Evolutionary conservation across 2,113 vertebrate genomes (phyloP), one percentile per base, ranked within the genome.

Genomic region (Deroptyus accipitrinus): DNA sequence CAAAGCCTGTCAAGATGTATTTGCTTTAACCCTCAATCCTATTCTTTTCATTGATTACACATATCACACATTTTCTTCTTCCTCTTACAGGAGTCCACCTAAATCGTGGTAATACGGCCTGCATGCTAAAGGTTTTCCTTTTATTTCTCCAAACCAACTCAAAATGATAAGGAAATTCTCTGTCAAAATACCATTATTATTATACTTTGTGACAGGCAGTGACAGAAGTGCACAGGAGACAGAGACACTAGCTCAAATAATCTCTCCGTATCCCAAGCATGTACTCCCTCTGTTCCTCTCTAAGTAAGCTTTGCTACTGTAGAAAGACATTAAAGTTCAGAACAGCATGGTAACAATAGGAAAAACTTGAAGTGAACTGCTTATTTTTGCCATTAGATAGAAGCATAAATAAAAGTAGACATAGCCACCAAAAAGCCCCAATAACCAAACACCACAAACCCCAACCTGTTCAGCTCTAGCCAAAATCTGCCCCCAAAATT

Each of bases 401-500:
- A 83, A 54, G 31, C 49, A 10, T 10, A 78, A 59, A 42, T 31
- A 54, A 67, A 79, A 68, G 55, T 7, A 82, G 22, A 55, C 8
- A 63, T 1, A 44, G 10, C 1, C 33, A 88, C 33, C 8, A 51
- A 77, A 41, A 11, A 15, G 1, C 1, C 17, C 17, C 23, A 68
- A 33, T 30, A 49, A 52, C 2, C 30, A 48, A 67, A 48, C 4
- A 10, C 28, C 35, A 68, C 6, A 90, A 59, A 54, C 4, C 5
- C 2, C 25, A 41, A 13, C 22, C 13, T 73, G 10, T 17, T 63
- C 39, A 20, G 30, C 20, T 64, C 27, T 42, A 72, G 72, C 17
- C 28, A 70, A 77, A 79, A 69, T 35, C 1, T 62, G 16, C 24
- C 28, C 18, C 0, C 0, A 76, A 80, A 79, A 30, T 51, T 42